Evolutionary conservation across 2,888 invertebrate species (phyloP).

Genomic region (Ophion slaviceki): DNA sequence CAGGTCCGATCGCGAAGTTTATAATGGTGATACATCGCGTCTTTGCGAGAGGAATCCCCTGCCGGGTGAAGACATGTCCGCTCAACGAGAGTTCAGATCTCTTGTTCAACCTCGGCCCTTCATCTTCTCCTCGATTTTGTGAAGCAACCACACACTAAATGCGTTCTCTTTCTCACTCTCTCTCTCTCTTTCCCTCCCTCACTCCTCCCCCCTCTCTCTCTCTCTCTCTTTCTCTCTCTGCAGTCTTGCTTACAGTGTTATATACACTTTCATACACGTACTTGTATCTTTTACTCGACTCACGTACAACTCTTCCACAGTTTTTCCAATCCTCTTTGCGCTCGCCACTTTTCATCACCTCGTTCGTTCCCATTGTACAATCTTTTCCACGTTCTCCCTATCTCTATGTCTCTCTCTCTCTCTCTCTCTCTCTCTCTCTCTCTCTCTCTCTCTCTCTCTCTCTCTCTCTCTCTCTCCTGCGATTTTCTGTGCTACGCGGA

Average conservation of each 20-base stretch:
- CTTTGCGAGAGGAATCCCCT: slow-evolving; percentile 42
- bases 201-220: too few relatives aligned
- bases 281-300: slow-evolving; percentile 56
- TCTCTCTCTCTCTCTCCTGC: background rate
- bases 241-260: background rate
- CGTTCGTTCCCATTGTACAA: slow-evolving; percentile 40
- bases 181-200: background rate
- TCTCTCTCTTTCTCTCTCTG: background rate
- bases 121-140: slow-evolving; percentile 16
- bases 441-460: background rate
- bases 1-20: slow-evolving; percentile 23
- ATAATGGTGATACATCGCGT: slow-evolving; percentile 48
- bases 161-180: background rate
- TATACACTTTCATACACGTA: slow-evolving; percentile 13
- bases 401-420: background rate
- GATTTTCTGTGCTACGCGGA: too few relatives aligned
- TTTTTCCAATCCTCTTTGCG: slow-evolving; percentile 63
- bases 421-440: background rate
- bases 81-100: slow-evolving; percentile 50
- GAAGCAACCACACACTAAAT: background rate
- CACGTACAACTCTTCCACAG: slow-evolving; percentile 54
- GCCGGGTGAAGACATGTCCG: slow-evolving; percentile 36
- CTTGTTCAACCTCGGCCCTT: slow-evolving; percentile 36
- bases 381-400: background rate
- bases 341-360: slow-evolving; percentile 57